A percentile compares a stretch with the other conserved stretches of the same genome.
Conservation (phyloP, 2,797 vertebrate species). For the Mormyrops boulengeri region DNA sequence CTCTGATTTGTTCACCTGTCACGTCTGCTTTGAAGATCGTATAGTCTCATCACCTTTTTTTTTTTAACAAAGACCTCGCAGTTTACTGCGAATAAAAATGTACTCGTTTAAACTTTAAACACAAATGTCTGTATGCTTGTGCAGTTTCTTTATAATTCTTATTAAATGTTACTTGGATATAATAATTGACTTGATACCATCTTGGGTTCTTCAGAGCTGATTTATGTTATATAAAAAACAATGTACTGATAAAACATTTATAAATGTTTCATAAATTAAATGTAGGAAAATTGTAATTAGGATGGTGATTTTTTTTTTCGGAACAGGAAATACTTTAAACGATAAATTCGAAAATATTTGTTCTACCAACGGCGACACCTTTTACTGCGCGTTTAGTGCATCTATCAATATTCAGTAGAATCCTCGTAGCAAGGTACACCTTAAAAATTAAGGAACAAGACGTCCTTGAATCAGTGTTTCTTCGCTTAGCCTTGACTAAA, state of each 20-base stretch:
- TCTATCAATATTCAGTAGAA: neutral
- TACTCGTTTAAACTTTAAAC: neutral
- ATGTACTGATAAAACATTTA: neutral
- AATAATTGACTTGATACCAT: neutral
- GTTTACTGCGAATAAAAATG: neutral
- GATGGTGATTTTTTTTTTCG: neutral
- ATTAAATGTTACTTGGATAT: neutral
- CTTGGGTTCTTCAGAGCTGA: neutral
- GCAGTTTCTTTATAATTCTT: neutral
- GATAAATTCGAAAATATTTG: neutral
- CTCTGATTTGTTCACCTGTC: conserved; percentile 37
- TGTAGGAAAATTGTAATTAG: neutral
- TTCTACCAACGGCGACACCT: neutral
- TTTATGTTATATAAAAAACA: neutral
- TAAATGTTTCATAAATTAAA: neutral
- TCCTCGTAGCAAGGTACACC: neutral
- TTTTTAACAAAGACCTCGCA: neutral
- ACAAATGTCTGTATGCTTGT: neutral
- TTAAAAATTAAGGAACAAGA: neutral
- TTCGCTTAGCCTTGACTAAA: neutral
- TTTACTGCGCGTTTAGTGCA: neutral
- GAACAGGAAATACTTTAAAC: neutral
- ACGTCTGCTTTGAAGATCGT: conserved; percentile 23
- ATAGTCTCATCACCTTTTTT: neutral
- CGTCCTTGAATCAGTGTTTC: neutral